Conservation (phyloP, 2,797 vertebrate species). For the Cirrhinus molitorella region DNA sequence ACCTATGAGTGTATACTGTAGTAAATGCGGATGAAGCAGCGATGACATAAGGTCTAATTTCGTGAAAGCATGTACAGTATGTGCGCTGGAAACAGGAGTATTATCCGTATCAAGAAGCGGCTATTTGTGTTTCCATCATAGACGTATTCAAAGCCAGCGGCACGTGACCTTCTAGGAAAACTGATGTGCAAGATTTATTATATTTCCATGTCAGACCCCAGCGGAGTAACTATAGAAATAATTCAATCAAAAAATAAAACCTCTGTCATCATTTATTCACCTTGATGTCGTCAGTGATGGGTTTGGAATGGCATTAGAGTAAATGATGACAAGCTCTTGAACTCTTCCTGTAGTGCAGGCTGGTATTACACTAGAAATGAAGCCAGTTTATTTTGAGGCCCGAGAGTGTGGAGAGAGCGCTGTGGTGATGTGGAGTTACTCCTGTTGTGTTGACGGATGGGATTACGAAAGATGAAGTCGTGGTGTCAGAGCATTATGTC, state of each 20-base stretch:
- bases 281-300: neutral
- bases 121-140: conserved; percentile 71
- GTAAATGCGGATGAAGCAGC: neutral
- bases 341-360: neutral
- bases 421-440: neutral
- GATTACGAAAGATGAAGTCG: neutral
- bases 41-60: neutral
- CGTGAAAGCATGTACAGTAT: neutral
- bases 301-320: neutral
- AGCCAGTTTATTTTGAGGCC: neutral
- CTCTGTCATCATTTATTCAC: neutral
- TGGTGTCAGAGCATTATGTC: neutral
- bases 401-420: neutral
- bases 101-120: conserved; percentile 52
- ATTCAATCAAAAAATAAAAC: neutral
- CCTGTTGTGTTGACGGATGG: neutral
- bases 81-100: conserved; percentile 70
- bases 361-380: neutral
- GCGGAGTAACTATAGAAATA: conserved; percentile 4
- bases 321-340: neutral
- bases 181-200: neutral
- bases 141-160: conserved; percentile 67
- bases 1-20: neutral
- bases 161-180: conserved; percentile 60
- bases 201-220: neutral